phyloP scores from a whole-genome alignment of 2,888 invertebrate species.

The Brachypterus glaber region DNA sequence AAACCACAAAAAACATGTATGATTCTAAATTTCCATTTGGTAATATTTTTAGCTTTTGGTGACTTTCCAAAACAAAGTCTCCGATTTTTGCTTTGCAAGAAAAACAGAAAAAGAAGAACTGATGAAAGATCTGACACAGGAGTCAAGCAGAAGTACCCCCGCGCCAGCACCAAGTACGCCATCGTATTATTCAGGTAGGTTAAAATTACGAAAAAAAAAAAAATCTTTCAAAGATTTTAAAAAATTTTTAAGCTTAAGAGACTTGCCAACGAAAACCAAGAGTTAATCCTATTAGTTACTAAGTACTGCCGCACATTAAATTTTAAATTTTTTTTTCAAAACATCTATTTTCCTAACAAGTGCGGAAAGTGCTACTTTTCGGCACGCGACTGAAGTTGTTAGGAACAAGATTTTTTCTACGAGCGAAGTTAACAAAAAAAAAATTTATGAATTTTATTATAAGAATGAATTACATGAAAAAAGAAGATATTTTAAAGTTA shows the following conservation, averaged over 20 bases:
- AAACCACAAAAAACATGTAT: neutral
- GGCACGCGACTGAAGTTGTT: too few species aligned
- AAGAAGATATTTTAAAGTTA: too few species aligned
- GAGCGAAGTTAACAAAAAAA: too few species aligned
- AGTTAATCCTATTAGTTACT: neutral
- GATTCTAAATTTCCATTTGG: conserved; percentile 4
- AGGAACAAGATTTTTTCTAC: too few species aligned
- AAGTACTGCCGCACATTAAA: too few species aligned
- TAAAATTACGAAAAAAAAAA: too few species aligned
- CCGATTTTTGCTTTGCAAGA: conserved; percentile 96
- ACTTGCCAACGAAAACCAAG: neutral
- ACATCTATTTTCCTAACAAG: too few species aligned
- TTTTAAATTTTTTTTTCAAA: too few species aligned
- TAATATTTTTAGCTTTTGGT: conserved; percentile 67
- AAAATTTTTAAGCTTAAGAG: too few species aligned
- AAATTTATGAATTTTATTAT: too few species aligned
- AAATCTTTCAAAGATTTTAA: neutral
- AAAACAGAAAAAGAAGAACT: conserved; percentile 99
- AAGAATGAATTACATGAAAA: too few species aligned
- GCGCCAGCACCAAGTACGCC: conserved; percentile 48
- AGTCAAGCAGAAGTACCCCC: conserved; percentile 56
- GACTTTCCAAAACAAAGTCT: conserved; percentile 93
- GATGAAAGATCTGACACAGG: conserved; percentile 84
- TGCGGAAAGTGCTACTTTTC: too few species aligned
- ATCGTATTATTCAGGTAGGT: conserved; percentile 42